Evolutionary conservation across 1,140 invertebrate genomes (phyloP).

Genomic region (Drosophila murphyi): DNA sequence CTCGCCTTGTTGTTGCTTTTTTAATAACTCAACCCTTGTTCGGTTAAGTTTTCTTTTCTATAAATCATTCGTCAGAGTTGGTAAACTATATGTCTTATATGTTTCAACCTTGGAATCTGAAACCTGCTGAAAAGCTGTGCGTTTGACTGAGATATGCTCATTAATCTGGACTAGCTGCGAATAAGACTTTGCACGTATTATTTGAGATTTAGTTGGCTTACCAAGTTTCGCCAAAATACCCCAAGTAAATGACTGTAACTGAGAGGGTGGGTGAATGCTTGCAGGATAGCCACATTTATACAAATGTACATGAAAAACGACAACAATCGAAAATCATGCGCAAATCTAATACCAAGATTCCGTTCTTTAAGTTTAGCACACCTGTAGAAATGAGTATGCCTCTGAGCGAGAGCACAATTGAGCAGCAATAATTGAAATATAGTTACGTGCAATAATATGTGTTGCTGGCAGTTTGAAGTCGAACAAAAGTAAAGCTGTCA

Average conservation of each 20-base stretch:
- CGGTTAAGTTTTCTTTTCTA: neutral
- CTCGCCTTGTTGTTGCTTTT: no score
- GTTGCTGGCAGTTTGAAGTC: conserved; percentile 9
- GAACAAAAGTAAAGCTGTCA: conserved; percentile 64
- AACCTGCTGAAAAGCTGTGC: neutral
- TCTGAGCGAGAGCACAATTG: conserved; percentile 50
- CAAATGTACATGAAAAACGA: conserved; percentile 17
- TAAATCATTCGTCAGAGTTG: neutral
- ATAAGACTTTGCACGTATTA: conserved; percentile 14
- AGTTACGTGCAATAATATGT: conserved; percentile 36
- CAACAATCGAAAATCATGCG: conserved; percentile 25
- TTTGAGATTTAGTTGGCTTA: conserved; percentile 8
- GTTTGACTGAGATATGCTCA: neutral
- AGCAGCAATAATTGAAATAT: conserved; percentile 70
- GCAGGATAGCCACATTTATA: neutral
- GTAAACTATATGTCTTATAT: neutral
- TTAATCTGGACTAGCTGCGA: neutral
- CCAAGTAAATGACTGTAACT: conserved; percentile 18
- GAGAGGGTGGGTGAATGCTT: conserved; percentile 1
- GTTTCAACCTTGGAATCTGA: neutral
- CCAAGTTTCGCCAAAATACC: conserved; percentile 7
- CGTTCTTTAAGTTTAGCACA: conserved; percentile 1
- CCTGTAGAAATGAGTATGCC: neutral
- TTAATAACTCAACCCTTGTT: no score
- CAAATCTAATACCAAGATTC: conserved; percentile 24